phyloP scores from a whole-genome alignment of 2,797 vertebrate genomes.

The Rhabdomys pumilio region DNA sequence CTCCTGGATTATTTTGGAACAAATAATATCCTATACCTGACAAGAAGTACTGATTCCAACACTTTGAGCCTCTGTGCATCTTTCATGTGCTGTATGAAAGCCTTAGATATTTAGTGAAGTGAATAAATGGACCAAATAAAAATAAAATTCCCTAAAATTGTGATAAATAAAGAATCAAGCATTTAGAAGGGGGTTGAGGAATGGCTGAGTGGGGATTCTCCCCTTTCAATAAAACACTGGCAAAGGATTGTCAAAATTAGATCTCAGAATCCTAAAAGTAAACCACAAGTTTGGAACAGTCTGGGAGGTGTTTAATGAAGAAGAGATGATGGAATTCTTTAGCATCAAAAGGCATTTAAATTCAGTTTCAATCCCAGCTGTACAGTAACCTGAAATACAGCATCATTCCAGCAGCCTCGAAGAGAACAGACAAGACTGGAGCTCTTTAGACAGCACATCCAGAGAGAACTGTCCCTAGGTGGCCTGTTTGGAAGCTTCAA shows the following conservation, averaged over 20 bases:
- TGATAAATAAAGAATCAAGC: background rate
- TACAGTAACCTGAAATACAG: background rate
- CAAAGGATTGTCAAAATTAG: background rate
- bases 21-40: background rate
- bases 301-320: background rate
- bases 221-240: background rate
- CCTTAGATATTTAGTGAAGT: background rate
- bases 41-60: background rate
- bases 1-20: background rate
- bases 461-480: background rate
- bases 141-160: background rate
- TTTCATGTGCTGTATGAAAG: background rate
- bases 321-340: background rate
- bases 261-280: constrained; percentile 17
- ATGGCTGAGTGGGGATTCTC: background rate
- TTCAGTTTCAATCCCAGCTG: background rate
- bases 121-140: background rate
- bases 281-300: background rate
- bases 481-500: background rate
- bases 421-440: background rate
- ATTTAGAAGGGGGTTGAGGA: background rate
- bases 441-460: background rate
- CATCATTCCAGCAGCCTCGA: background rate
- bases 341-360: background rate
- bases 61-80: background rate